These are phyloP conservation scores for Pseudochirops cupreus DNA, from an alignment of 2,797 vertebrate genomes.

Conservation along the genomic window DNA sequence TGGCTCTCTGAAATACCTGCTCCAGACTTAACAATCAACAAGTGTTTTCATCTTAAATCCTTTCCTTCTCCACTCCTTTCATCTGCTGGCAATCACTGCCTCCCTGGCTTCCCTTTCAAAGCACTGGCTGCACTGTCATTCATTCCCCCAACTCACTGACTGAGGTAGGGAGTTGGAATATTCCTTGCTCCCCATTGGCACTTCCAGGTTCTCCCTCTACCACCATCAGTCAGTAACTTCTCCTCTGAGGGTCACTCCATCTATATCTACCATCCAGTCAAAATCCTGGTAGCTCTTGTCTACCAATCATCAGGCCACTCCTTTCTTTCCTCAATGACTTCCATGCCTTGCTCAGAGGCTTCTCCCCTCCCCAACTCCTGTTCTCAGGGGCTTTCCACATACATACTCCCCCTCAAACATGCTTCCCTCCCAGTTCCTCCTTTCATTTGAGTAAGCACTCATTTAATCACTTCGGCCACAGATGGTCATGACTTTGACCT, in stretches of 20 bases:
- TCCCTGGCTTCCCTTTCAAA: neutral
- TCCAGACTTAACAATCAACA: neutral
- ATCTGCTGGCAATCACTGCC: neutral
- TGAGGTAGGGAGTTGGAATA: neutral
- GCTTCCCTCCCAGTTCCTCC: neutral
- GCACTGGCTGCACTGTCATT: neutral
- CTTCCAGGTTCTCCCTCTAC: neutral
- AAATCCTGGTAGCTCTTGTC: neutral
- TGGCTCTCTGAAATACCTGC: neutral
- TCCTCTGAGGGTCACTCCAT: neutral
- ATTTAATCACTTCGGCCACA: neutral
- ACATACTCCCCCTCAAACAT: neutral
- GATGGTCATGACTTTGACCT: neutral
- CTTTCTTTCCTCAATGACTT: neutral
- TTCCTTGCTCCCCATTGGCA: neutral
- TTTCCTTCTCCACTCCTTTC: neutral
- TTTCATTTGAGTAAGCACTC: neutral
- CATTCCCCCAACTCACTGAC: neutral
- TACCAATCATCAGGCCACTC: neutral
- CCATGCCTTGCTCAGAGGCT: neutral
- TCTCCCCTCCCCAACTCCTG: neutral
- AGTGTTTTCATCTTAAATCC: neutral
- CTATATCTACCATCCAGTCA: neutral
- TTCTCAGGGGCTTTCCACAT: neutral
- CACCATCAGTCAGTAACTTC: neutral